Evolutionary conservation across 2,113 vertebrate genomes (phyloP).

Genomic region (Pluvianellus socialis): DNA sequence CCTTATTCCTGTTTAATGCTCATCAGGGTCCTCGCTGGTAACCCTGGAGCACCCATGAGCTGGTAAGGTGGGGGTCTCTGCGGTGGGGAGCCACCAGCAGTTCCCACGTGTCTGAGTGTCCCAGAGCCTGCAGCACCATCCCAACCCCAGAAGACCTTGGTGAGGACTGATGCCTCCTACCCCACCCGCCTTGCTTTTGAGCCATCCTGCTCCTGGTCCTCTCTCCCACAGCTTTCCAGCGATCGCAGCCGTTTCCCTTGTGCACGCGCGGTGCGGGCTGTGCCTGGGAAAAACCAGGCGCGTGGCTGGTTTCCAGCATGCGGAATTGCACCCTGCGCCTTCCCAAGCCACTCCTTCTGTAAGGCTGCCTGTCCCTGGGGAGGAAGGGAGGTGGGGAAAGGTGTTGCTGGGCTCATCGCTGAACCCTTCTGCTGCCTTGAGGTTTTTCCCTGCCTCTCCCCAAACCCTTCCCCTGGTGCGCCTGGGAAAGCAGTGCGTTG

Average conservation of each 20-base stretch:
- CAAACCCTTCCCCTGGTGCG: neutral
- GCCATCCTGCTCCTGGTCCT: neutral
- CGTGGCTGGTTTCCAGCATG: neutral
- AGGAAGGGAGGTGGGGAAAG: neutral
- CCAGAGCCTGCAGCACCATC: neutral
- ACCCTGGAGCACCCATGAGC: neutral
- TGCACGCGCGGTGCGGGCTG: neutral
- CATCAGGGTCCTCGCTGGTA: neutral
- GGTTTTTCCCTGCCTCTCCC: neutral
- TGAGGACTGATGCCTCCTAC: neutral
- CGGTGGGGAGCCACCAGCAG: rapidly evolving
- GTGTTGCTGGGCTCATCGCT: rapidly evolving
- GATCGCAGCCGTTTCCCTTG: neutral
- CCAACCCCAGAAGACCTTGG: rapidly evolving
- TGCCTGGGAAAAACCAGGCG: neutral
- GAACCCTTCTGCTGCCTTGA: neutral
- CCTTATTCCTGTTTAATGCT: neutral
- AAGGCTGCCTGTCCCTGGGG: neutral
- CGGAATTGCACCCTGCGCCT: neutral
- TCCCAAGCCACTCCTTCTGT: neutral
- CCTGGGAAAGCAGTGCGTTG: neutral
- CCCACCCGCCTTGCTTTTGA: neutral
- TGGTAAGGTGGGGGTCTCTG: neutral
- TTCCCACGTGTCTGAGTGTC: rapidly evolving
- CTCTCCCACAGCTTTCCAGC: neutral